Evolutionary conservation across 2,888 invertebrate genomes (phyloP).

Genomic region (Drosophila niveifrons): DNA sequence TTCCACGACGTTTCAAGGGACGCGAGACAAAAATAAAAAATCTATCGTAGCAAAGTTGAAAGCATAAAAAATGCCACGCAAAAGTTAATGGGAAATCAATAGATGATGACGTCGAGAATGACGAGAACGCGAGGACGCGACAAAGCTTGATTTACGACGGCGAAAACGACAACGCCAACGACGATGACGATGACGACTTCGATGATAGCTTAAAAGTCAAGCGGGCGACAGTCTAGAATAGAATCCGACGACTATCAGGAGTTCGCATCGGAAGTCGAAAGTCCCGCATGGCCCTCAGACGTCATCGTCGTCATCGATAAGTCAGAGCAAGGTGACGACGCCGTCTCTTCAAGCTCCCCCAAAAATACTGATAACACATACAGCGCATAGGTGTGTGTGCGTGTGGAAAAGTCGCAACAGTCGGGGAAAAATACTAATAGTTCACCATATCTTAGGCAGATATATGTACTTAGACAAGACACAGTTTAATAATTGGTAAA

Average conservation of each 20-base stretch:
- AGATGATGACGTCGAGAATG: constrained; percentile 31
- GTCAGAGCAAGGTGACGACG: constrained; percentile 5
- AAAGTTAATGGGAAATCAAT: constrained; percentile 75
- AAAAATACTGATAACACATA: constrained; percentile 30
- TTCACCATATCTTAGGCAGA: constrained; percentile 34
- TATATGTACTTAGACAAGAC: constrained; percentile 9
- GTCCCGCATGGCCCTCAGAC: constrained; percentile 1
- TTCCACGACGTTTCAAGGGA: constrained; percentile 31
- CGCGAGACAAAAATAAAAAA: not conserved
- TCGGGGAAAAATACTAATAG: constrained; percentile 7
- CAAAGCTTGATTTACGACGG: constrained; percentile 38
- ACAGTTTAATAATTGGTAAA: constrained; percentile 23
- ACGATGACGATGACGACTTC: not conserved
- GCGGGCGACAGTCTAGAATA: constrained; percentile 11
- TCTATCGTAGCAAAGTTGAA: constrained; percentile 22
- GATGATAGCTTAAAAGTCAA: constrained; percentile 8
- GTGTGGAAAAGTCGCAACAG: not conserved
- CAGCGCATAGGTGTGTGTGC: not conserved
- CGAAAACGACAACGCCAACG: constrained; percentile 9
- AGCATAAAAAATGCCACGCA: constrained; percentile 58
- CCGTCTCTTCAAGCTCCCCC: constrained; percentile 37
- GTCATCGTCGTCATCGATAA: constrained; percentile 15
- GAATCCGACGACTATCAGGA: constrained; percentile 1
- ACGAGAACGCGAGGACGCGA: constrained; percentile 19
- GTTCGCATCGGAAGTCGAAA: not conserved